These are phyloP conservation scores for Kryptolebias marmoratus DNA, from an alignment of 2,113 vertebrate genomes.

Conservation along the genomic window DNA sequence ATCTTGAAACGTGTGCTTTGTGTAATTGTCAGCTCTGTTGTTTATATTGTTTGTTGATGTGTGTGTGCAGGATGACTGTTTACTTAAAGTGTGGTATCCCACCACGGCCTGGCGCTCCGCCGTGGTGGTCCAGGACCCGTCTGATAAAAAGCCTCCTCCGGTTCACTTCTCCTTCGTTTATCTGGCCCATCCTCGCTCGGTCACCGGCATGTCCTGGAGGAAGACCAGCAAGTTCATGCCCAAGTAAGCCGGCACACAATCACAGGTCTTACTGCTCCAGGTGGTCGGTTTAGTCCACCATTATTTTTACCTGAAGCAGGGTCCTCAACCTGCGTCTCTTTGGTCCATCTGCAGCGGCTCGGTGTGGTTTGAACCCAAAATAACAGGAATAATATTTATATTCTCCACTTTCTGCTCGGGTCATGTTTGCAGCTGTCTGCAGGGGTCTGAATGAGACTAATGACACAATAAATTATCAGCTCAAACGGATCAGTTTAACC, in stretches of 20 bases:
- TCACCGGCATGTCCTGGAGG: slow-evolving; percentile 97
- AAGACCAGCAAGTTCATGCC: slow-evolving; percentile 99
- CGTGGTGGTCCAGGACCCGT: slow-evolving; percentile 89
- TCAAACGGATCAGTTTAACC: too few species aligned
- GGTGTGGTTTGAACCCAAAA: too few species aligned
- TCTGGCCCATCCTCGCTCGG: slow-evolving; percentile 93
- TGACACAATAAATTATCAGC: too few species aligned
- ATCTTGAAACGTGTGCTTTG: background rate
- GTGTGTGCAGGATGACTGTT: slow-evolving; percentile 90
- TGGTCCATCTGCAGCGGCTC: too few species aligned
- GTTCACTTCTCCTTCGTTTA: slow-evolving; percentile 95
- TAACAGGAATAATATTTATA: too few species aligned
- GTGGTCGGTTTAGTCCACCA: background rate
- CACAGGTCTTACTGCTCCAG: background rate
- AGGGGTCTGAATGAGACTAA: too few species aligned
- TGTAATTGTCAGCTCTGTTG: background rate
- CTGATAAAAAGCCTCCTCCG: slow-evolving; percentile 82
- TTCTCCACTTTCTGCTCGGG: too few species aligned
- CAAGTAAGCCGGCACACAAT: slow-evolving; percentile 74
- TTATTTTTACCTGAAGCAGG: too few species aligned
- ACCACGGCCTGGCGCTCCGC: slow-evolving; percentile 96
- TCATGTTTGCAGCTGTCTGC: too few species aligned
- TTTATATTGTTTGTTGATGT: background rate
- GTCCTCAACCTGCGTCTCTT: too few species aligned
- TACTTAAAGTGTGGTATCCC: slow-evolving; percentile 98